Conservation (phyloP, 2,113 vertebrate genomes). For the Apteryx mantelli region DNA sequence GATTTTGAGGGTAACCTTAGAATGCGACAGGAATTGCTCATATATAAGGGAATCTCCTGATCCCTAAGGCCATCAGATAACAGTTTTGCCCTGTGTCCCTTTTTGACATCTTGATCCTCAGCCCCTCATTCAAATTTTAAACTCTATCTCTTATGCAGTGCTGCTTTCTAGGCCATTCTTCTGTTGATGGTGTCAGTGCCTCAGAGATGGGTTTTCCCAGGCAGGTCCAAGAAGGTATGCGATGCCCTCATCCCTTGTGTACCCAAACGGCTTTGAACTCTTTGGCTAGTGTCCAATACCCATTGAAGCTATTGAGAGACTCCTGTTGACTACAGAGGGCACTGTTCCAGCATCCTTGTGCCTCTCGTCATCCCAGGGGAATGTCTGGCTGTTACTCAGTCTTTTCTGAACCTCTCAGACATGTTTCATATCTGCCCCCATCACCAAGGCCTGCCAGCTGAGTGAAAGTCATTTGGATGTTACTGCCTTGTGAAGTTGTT, state of each 20-base stretch:
- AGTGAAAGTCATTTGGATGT: neutral
- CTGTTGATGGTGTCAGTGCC: neutral
- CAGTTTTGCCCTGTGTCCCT: neutral
- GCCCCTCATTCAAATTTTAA: neutral
- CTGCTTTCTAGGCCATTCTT: neutral
- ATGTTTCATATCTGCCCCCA: neutral
- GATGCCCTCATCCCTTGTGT: neutral
- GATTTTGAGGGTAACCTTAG: neutral
- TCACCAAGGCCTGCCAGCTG: neutral
- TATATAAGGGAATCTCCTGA: neutral
- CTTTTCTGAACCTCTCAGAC: constrained; percentile 1
- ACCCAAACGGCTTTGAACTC: neutral
- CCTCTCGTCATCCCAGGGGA: neutral
- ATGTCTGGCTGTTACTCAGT: neutral
- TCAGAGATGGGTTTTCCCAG: neutral
- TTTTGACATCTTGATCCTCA: neutral
- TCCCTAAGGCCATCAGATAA: neutral
- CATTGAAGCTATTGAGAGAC: neutral
- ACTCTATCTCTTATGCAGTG: neutral
- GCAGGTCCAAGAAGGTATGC: neutral
- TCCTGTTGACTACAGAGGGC: neutral
- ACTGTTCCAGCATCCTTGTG: neutral
- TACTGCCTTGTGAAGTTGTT: constrained; percentile 24
- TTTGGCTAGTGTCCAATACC: neutral
- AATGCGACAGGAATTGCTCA: neutral